phyloP scores from a whole-genome alignment of 2,113 vertebrate genomes.

The Mobula birostris region DNA sequence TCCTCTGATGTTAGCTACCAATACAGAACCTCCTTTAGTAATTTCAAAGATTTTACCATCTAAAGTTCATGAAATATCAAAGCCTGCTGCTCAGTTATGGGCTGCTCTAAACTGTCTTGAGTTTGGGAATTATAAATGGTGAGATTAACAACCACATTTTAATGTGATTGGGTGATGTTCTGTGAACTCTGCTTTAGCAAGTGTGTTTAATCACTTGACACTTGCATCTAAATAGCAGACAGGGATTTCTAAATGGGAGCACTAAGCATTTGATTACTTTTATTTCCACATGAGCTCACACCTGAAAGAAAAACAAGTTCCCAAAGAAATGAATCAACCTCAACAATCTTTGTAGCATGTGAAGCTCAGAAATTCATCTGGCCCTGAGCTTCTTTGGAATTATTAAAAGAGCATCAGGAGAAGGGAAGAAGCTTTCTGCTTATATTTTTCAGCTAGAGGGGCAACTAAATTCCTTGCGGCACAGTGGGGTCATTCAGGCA shows the following conservation, averaged over 20 bases:
- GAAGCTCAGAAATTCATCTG: background rate
- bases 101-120: background rate
- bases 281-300: background rate
- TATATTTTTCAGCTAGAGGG: too few relatives aligned
- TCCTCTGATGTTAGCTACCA: background rate
- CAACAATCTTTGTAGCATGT: background rate
- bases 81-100: background rate
- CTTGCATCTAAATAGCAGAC: background rate
- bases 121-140: background rate
- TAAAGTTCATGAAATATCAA: background rate
- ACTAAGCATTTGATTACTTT: background rate
- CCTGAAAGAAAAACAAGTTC: background rate
- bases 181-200: background rate
- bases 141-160: background rate
- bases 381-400: background rate
- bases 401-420: too few relatives aligned
- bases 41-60: background rate
- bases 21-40: background rate
- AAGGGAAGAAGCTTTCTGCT: too few relatives aligned
- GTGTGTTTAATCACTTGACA: background rate
- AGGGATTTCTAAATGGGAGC: background rate
- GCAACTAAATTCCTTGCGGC: too few relatives aligned
- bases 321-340: background rate
- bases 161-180: background rate
- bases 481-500: too few relatives aligned